phyloP scores from a whole-genome alignment of 2,888 invertebrate species.

The Ditula angustiorana region DNA sequence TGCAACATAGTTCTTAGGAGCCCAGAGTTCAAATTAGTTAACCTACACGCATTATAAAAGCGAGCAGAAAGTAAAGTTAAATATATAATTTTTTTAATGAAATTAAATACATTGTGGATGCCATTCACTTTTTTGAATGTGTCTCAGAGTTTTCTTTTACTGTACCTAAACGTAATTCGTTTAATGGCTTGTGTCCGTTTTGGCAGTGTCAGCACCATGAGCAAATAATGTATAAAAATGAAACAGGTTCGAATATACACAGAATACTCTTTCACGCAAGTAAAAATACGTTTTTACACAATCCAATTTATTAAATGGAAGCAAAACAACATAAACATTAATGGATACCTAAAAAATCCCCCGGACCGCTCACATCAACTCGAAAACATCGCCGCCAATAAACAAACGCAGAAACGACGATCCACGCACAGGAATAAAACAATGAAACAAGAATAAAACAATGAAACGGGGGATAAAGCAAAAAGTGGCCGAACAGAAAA shows the following conservation, averaged over 20 bases:
- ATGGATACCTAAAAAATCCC: slow-evolving; percentile 46
- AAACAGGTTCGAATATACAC: neutral
- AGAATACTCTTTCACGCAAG: neutral
- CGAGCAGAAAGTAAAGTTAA: no score
- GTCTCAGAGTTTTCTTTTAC: no score
- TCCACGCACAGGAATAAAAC: slow-evolving; percentile 69
- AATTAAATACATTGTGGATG: no score
- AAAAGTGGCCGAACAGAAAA: slow-evolving; percentile 76
- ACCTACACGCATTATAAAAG: no score
- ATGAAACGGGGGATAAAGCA: slow-evolving; percentile 62
- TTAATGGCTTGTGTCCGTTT: no score
- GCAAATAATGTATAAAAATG: no score
- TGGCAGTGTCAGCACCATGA: no score
- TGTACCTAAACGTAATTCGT: no score
- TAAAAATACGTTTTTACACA: neutral
- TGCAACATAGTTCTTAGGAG: no score
- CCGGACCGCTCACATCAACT: slow-evolving; percentile 53
- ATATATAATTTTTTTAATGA: no score
- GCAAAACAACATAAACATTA: slow-evolving; percentile 27
- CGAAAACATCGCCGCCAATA: slow-evolving; percentile 55
- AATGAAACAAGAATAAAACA: slow-evolving; percentile 67
- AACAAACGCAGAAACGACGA: slow-evolving; percentile 59
- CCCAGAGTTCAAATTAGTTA: no score
- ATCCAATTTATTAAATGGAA: slow-evolving; percentile 26
- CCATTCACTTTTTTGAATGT: no score